phyloP scores from a whole-genome alignment of 2,888 invertebrate species.

The Pycnomerus fuliginosus region DNA sequence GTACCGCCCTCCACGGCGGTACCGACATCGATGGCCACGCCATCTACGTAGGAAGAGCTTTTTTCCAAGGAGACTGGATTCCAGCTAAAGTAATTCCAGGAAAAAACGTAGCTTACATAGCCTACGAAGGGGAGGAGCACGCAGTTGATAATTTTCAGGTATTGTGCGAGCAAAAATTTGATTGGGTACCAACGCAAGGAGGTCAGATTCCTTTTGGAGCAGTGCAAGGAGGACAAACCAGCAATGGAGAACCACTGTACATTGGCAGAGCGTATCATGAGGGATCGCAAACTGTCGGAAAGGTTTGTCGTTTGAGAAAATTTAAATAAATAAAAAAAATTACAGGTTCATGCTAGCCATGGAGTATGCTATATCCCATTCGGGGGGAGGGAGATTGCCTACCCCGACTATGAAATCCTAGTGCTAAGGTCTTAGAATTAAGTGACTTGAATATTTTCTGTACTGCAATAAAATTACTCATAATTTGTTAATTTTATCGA shows the following conservation, averaged over 20 bases:
- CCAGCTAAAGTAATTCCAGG: constrained; percentile 69
- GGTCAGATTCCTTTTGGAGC: constrained; percentile 58
- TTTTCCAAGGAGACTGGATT: constrained; percentile 64
- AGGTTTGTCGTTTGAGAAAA: constrained; percentile 43
- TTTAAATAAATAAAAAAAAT: not conserved
- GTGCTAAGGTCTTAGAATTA: constrained; percentile 31
- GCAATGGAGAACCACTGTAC: constrained; percentile 57
- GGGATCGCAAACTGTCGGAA: constrained; percentile 59
- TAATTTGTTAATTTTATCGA: no score
- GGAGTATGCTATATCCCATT: constrained; percentile 66
- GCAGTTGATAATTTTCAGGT: constrained; percentile 61
- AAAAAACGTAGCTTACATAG: constrained; percentile 65
- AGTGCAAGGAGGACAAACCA: constrained; percentile 55
- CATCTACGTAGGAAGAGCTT: constrained; percentile 73
- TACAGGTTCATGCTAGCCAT: constrained; percentile 65
- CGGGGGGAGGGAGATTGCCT: constrained; percentile 65
- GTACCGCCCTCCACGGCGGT: constrained; percentile 61
- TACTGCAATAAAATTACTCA: no score
- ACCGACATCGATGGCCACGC: constrained; percentile 67
- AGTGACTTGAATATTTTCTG: no score
- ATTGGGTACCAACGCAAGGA: constrained; percentile 54
- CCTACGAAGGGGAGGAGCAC: constrained; percentile 63
- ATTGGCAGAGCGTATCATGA: constrained; percentile 58
- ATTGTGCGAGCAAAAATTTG: constrained; percentile 55
- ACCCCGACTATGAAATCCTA: constrained; percentile 68